Evolutionary conservation across 2,113 vertebrate species (phyloP).

Genomic region (Cinclus cinclus): DNA sequence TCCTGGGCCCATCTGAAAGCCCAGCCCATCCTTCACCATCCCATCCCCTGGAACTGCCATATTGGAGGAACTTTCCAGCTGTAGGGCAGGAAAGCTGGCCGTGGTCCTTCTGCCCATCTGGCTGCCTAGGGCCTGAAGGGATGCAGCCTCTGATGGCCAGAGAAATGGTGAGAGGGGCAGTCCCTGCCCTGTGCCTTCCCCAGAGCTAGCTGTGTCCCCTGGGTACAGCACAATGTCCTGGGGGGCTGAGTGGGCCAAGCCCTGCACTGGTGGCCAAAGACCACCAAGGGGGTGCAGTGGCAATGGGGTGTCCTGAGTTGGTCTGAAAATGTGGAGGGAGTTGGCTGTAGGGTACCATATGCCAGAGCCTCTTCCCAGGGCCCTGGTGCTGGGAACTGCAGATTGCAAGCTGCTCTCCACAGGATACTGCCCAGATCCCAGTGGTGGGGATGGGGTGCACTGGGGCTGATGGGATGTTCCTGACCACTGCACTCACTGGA

Average conservation of each 20-base stretch:
- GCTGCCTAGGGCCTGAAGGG: neutral
- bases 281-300: neutral
- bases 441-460: accelerated
- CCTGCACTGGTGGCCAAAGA: neutral
- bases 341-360: accelerated
- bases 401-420: neutral
- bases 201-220: neutral
- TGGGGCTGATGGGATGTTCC: neutral
- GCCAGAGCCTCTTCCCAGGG: neutral
- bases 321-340: neutral
- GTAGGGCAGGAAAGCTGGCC: neutral
- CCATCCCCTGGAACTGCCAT: too few relatives aligned
- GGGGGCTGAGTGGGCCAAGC: neutral
- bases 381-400: neutral
- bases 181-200: neutral
- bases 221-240: neutral
- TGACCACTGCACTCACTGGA: neutral
- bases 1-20: neutral
- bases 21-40: neutral
- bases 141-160: neutral
- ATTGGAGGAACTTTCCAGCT: neutral
- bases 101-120: neutral
- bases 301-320: neutral
- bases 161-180: accelerated
- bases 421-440: neutral